Percentiles rank a stretch among this genome's conserved stretches.
These are phyloP conservation scores for Tridacna crocea DNA, from an alignment of 2,888 invertebrate genomes.

Conservation along the genomic window DNA sequence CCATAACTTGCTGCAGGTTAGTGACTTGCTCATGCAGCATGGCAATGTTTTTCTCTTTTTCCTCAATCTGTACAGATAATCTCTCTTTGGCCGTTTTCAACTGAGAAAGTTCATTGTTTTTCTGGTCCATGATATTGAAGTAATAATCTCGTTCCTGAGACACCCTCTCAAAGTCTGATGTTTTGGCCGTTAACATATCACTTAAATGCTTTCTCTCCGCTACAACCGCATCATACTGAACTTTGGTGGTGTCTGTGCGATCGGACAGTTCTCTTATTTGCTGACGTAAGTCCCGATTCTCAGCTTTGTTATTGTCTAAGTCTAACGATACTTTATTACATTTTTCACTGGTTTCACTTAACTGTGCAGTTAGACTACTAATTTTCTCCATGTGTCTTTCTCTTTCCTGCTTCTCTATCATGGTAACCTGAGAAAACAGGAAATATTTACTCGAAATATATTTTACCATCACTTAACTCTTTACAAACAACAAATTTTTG, in stretches of 20 bases:
- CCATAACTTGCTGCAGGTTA: slow-evolving; percentile 73
- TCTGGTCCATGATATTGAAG: slow-evolving; percentile 75
- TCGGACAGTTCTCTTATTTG: slow-evolving; percentile 69
- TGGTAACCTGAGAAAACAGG: slow-evolving; percentile 65
- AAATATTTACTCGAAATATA: background rate
- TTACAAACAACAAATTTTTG: too few relatives aligned
- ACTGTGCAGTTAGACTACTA: slow-evolving; percentile 73
- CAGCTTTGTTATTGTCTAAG: slow-evolving; percentile 68
- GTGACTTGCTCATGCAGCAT: slow-evolving; percentile 76
- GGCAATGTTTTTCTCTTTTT: slow-evolving; percentile 77
- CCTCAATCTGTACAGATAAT: slow-evolving; percentile 77
- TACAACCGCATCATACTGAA: slow-evolving; percentile 68
- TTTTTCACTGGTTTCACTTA: slow-evolving; percentile 76
- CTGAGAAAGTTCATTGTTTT: slow-evolving; percentile 72
- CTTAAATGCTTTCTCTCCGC: slow-evolving; percentile 73
- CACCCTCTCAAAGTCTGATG: slow-evolving; percentile 70
- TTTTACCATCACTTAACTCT: too few relatives aligned
- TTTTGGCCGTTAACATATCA: slow-evolving; percentile 71
- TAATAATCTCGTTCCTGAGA: slow-evolving; percentile 79
- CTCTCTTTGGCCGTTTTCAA: slow-evolving; percentile 73
- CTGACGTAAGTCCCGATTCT: slow-evolving; percentile 67
- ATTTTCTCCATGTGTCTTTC: slow-evolving; percentile 75
- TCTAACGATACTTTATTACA: slow-evolving; percentile 73
- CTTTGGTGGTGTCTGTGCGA: slow-evolving; percentile 67
- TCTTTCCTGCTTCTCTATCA: slow-evolving; percentile 76